Evolutionary conservation across 1,140 invertebrate species (phyloP), one percentile per base, ranked within the genome.

Genomic region (Rhynchophorus ferrugineus): DNA sequence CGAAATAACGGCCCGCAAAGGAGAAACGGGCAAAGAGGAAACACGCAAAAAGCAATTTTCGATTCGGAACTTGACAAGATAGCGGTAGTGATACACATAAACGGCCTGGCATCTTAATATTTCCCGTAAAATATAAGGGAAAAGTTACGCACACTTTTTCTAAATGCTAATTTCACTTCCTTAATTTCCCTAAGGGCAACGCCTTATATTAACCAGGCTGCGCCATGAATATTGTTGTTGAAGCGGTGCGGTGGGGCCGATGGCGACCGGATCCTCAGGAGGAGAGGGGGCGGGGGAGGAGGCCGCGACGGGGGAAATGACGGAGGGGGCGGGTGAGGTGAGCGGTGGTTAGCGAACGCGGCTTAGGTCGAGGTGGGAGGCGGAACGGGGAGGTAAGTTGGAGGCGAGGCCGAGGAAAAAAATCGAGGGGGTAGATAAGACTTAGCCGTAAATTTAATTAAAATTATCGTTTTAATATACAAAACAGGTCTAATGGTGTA

Each of bases 171-270:
- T 52, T 52, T 52, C 38, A 46, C 50, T 52, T 52, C 50, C 50
- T 52, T 52, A 52, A 52, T 52, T 52, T 52, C 50, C 50, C 50
- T 52, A 52, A 52, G 50, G 50, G 50, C 50, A 46, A 52, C 50
- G 50, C 50, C 50, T 52, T 52, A 52, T 52, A 52, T 52, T 52
- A 52, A 52, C 50, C 35, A 43, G 50, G 50, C 50, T 35, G 41
- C 42, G 50, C 50, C 50, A 52, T 52, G 50, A 52, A 52, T 52
- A 52, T 45, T 52, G 50, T 52, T 52, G 42, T 42, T n/a, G n/a
- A n/a, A 43, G 34, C 36, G 50, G 43, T 35, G 22, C 44, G 39
- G 39, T 42, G 41, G 36, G 50, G 17, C 50, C 36, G n/a, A n/a
- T n/a, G n/a, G n/a, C n/a, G n/a, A n/a, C n/a, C n/a, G n/a, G n/a